Percentiles rank a stretch among this genome's conserved stretches.
These are phyloP conservation scores for Chymomyza fuscimana DNA, from an alignment of 2,888 invertebrate species.

Conservation along the genomic window DNA sequence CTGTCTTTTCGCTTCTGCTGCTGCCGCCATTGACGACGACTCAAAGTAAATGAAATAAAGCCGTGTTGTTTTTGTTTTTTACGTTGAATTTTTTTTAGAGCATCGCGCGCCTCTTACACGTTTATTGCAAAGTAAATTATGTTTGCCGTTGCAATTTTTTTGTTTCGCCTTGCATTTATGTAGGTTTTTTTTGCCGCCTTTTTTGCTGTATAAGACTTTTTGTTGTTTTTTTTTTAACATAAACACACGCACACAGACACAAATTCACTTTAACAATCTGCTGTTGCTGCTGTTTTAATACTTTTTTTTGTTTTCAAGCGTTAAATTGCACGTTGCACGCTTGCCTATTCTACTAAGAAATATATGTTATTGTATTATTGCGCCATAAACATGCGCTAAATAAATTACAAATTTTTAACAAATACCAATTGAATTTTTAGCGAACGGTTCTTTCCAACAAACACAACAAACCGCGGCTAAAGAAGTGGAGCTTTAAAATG, in stretches of 20 bases:
- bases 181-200: slow-evolving; percentile 60
- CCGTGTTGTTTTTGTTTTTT: slow-evolving; percentile 33
- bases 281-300: slow-evolving; percentile 40
- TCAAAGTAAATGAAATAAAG: slow-evolving; percentile 27
- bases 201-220: slow-evolving; percentile 62
- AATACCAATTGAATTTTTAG: slow-evolving; percentile 13
- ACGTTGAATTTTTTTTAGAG: slow-evolving; percentile 44
- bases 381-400: slow-evolving; percentile 35
- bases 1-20: slow-evolving; percentile 40
- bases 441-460: not conserved
- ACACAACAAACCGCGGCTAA: not conserved
- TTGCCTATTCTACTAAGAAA: not conserved
- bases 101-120: slow-evolving; percentile 42
- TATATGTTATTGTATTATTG: slow-evolving; percentile 4
- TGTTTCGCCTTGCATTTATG: slow-evolving; percentile 44
- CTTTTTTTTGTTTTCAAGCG: slow-evolving; percentile 20
- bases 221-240: slow-evolving; percentile 44
- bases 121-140: slow-evolving; percentile 66
- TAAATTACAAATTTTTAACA: slow-evolving; percentile 20
- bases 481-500: not conserved
- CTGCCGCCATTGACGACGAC: slow-evolving; percentile 39
- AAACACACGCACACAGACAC: slow-evolving; percentile 30
- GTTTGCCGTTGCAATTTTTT: slow-evolving; percentile 66
- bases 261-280: slow-evolving; percentile 40
- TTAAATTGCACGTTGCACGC: slow-evolving; percentile 38